Base-by-base conservation (phyloP, 2,797 vertebrate genomes). In the Sternarchorhynchus goeldii region DNA sequence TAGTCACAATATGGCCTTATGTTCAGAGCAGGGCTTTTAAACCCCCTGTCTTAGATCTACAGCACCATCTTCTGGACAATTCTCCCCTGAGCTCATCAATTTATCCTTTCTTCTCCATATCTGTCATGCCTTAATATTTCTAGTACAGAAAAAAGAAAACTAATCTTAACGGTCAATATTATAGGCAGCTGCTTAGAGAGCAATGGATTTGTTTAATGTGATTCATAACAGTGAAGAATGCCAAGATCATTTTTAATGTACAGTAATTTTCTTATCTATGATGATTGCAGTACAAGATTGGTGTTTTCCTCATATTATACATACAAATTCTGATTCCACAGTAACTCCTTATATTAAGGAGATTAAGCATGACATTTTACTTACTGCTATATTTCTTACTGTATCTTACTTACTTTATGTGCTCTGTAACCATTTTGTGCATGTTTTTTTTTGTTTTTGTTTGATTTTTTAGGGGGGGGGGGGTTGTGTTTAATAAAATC, bases 41-140 rank as follows among this genome's bases (percentile, higher is more conserved):
- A 14, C 36, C 41, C 5, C 59, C 60, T 81, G 79, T 5, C 29
- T 76, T 73, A 20, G 56, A 55, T 81, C 62, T 56, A 77, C 39
- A 81, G 79, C 73, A 71, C 79, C 73, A 72, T 72, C 67, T 76
- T 41, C 36, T 76, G 73, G 79, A 36, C 67, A 32, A 1, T 12
- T 34, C 6, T 58, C n/a, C 34, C 8, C 34, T n/a, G 18, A 55
- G 29, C 50, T 25, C 25, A 25, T 25, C 25, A 45, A 4, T 4
- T 72, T 34, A 56, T 56, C 29, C 25, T 18, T 41, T 31, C 7
- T 67, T 45, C 29, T n/a, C 2, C 7, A n/a, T 41, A 25, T 5
- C 20, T 45, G 16, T 32, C 7, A 39, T n/a, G 17, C 10, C 6
- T 29, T 62, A 1, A 63, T 68, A 5, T n/a, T n/a, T 64, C 32